A percentile compares a stretch with the other conserved stretches of the same genome.
These are phyloP conservation scores for Coreoperca whiteheadi DNA, from an alignment of 2,113 vertebrate genomes.

Conservation along the genomic window DNA sequence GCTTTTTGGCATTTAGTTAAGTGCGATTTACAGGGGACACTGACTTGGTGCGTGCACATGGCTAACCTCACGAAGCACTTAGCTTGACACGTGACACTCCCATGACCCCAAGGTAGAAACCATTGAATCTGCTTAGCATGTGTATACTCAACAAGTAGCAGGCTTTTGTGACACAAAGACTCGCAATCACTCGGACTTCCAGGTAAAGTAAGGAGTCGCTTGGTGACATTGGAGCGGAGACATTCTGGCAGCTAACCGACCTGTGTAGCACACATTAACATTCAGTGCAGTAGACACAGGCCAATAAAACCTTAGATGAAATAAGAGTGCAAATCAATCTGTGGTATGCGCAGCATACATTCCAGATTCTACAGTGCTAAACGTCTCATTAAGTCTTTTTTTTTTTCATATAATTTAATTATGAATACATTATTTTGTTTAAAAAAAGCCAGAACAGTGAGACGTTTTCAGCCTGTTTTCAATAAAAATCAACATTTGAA, in stretches of 20 bases:
- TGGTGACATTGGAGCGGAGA: not conserved
- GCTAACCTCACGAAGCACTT: conserved; percentile 73
- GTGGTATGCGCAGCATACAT: not conserved
- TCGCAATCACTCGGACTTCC: not conserved
- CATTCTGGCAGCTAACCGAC: not conserved
- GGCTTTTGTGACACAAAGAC: too few relatives aligned
- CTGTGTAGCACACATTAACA: too few relatives aligned
- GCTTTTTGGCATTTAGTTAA: conserved; percentile 31
- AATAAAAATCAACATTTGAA: not conserved
- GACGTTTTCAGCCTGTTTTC: not conserved
- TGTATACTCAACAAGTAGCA: conserved; percentile 15
- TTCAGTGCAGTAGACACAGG: not conserved
- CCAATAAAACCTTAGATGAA: not conserved
- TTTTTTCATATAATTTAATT: not conserved
- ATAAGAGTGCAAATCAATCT: too few relatives aligned
- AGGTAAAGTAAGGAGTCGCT: conserved; percentile 5
- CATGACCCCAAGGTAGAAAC: conserved; percentile 51
- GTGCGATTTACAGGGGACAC: conserved; percentile 68
- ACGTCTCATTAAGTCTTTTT: not conserved
- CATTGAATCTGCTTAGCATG: not conserved
- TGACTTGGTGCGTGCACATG: conserved; percentile 54
- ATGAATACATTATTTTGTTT: not conserved
- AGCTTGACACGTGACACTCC: conserved; percentile 66
- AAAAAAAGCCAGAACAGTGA: not conserved
- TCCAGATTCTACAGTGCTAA: not conserved